Percentiles rank a stretch among this genome's conserved stretches.
phyloP scores from a whole-genome alignment of 2,113 vertebrate genomes.

The Alouatta palliata region DNA sequence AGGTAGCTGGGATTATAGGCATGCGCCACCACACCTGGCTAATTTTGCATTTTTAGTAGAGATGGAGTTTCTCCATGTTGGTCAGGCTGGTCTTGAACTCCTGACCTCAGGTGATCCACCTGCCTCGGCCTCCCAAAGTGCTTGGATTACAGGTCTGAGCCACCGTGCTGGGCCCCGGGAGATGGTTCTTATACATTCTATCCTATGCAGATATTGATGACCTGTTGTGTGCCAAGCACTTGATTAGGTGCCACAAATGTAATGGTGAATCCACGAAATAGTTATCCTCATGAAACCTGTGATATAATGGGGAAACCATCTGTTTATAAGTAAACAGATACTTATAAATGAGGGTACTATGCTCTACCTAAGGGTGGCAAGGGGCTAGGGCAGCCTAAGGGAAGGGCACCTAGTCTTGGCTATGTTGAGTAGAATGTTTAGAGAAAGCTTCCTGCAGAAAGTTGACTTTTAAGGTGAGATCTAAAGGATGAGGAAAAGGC shows the following conservation, averaged over 20 bases:
- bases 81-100: too few relatives aligned
- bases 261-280: not conserved
- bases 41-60: too few relatives aligned
- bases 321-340: not conserved
- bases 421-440: not conserved
- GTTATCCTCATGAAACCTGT: not conserved
- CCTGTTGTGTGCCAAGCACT: not conserved
- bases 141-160: too few relatives aligned
- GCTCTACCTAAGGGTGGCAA: not conserved
- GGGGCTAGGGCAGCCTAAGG: not conserved
- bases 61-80: too few relatives aligned
- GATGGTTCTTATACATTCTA: not conserved
- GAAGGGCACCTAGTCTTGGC: not conserved
- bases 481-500: not conserved
- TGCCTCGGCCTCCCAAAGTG: too few relatives aligned
- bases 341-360: not conserved
- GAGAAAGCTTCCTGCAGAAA: slow-evolving; percentile 11
- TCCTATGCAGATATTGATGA: not conserved
- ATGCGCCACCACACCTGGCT: too few relatives aligned
- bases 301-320: too few relatives aligned
- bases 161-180: too few relatives aligned
- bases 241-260: not conserved
- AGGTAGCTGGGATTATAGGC: too few relatives aligned
- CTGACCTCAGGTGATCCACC: too few relatives aligned
- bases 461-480: not conserved